These are phyloP conservation scores for Labeo calbasu DNA, from an alignment of 2,797 vertebrate species.

Conservation along the genomic window DNA sequence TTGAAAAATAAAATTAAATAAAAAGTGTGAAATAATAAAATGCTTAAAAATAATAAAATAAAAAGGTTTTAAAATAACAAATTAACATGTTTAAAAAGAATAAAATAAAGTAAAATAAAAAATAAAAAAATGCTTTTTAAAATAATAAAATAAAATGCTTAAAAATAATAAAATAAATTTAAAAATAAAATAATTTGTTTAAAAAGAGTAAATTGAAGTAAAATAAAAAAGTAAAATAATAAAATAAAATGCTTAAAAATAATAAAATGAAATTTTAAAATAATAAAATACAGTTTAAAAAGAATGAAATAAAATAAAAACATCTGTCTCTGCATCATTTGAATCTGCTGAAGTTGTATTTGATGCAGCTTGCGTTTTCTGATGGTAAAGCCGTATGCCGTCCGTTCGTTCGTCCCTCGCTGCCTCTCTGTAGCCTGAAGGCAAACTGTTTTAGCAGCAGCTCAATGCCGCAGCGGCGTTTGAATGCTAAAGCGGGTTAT, in stretches of 20 bases:
- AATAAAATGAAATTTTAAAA: too few species aligned
- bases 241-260: background rate
- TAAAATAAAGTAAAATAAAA: background rate
- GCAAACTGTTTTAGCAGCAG: background rate
- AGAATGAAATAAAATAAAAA: background rate
- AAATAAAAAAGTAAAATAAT: too few species aligned
- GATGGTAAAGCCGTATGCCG: background rate
- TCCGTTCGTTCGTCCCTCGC: background rate
- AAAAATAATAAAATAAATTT: too few species aligned
- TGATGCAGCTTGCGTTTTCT: background rate
- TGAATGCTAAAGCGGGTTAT: background rate
- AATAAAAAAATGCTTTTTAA: too few species aligned
- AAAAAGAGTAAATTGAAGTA: too few species aligned
- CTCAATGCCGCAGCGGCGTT: background rate
- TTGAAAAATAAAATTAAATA: too few species aligned
- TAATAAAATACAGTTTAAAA: background rate
- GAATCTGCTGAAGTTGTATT: background rate
- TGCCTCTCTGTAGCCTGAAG: background rate
- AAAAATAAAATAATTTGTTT: too few species aligned
- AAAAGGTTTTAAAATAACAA: too few species aligned
- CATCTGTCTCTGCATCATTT: background rate
- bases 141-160: background rate
- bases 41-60: background rate
- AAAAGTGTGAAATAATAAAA: background rate
- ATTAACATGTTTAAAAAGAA: background rate